These are phyloP conservation scores for Diaperis boleti DNA, from an alignment of 2,888 invertebrate genomes.

Conservation along the genomic window DNA sequence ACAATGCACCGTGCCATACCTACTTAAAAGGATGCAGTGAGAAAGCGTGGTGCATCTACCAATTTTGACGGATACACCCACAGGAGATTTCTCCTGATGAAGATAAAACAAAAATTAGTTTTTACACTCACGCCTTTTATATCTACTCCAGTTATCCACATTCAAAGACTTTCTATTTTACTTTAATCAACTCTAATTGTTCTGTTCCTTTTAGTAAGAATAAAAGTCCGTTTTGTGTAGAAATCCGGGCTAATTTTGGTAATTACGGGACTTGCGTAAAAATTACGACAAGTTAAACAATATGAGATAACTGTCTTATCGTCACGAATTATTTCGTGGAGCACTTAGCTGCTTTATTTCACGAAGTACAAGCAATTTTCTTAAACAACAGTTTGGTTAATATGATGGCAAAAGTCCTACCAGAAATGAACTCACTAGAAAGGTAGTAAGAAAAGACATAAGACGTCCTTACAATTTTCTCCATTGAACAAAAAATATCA, in stretches of 20 bases:
- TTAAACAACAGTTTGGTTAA: not conserved
- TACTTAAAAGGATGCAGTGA: not conserved
- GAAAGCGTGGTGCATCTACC: slow-evolving; percentile 20
- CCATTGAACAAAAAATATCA: no score
- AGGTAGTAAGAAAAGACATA: no score
- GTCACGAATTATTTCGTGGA: slow-evolving; percentile 25
- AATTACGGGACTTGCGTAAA: slow-evolving; percentile 22
- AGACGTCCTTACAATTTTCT: no score
- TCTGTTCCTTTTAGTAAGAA: not conserved
- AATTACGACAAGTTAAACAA: slow-evolving; percentile 17
- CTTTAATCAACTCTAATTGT: not conserved
- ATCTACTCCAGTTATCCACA: slow-evolving; percentile 1
- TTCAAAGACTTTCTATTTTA: slow-evolving; percentile 15
- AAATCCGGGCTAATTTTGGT: slow-evolving; percentile 13
- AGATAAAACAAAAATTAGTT: slow-evolving; percentile 17
- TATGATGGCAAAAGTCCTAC: no score
- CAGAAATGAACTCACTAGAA: no score
- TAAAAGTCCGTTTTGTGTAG: not conserved
- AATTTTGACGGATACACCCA: slow-evolving; percentile 15
- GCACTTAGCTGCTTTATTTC: slow-evolving; percentile 20
- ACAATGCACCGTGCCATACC: not conserved
- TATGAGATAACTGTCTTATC: slow-evolving; percentile 7
- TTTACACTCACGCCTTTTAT: not conserved
- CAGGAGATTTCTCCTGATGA: slow-evolving; percentile 28
- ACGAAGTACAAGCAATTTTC: slow-evolving; percentile 11